Conservation (phyloP, 2,888 invertebrate species). For the Himalopsyche anomala region DNA sequence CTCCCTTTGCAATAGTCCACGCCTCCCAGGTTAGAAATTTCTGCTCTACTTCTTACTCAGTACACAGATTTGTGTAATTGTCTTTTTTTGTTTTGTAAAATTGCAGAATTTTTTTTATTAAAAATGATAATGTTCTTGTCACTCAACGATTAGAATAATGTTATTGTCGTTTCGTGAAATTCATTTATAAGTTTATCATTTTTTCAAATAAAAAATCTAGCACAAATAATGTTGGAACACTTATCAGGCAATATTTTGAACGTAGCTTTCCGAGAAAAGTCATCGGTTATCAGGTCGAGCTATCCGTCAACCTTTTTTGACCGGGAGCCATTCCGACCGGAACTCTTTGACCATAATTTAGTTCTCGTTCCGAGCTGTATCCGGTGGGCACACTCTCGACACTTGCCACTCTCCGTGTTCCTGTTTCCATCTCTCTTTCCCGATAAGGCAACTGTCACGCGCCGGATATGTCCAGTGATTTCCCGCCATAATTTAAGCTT, state of each 20-base stretch:
- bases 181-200: too few species aligned
- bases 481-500: constrained; percentile 51
- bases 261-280: not conserved
- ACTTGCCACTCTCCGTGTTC: constrained; percentile 27
- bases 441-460: constrained; percentile 54
- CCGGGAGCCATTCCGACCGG: constrained; percentile 51
- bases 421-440: constrained; percentile 44
- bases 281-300: constrained; percentile 9
- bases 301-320: constrained; percentile 31
- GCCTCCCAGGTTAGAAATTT: too few species aligned
- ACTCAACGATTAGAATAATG: too few species aligned
- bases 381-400: constrained; percentile 24
- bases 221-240: too few species aligned
- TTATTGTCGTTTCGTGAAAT: too few species aligned
- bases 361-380: constrained; percentile 46
- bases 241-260: not conserved
- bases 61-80: too few species aligned
- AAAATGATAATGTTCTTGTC: too few species aligned
- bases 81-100: too few species aligned
- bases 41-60: too few species aligned
- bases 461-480: constrained; percentile 46
- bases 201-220: too few species aligned
- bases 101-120: too few species aligned
- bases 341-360: constrained; percentile 57
- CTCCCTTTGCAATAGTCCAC: too few species aligned